Evolutionary conservation across 1,140 invertebrate species (phyloP).

Genomic region (Metopolophium dirhodum): DNA sequence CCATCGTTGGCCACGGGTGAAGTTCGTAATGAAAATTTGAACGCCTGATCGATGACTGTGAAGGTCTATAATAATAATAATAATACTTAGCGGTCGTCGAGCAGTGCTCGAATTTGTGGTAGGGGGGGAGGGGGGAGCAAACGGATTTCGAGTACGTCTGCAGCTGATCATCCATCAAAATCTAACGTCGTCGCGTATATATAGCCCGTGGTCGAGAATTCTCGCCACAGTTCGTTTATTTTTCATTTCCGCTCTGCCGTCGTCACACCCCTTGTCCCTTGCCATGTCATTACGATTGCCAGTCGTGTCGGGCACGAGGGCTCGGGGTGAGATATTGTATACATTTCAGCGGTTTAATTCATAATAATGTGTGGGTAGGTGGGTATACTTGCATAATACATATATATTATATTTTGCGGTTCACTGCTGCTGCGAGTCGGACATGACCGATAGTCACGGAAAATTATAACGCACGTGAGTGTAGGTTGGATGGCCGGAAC

Average conservation of each 20-base stretch:
- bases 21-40: neutral
- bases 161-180: constrained; percentile 1
- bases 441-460: no score
- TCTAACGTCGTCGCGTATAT: neutral
- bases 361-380: neutral
- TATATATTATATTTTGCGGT: no score
- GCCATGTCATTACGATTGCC: no score
- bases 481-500: no score
- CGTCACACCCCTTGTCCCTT: neutral
- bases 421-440: no score
- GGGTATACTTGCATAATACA: no score
- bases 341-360: neutral
- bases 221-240: neutral
- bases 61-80: neutral
- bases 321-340: neutral
- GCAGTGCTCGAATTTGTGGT: neutral
- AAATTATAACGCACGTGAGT: no score
- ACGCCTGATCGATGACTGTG: neutral
- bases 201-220: neutral
- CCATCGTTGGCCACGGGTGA: neutral
- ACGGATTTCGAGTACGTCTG: neutral
- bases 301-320: neutral
- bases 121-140: neutral
- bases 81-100: neutral
- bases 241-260: neutral